phyloP scores from a whole-genome alignment of 1,140 invertebrate genomes.

The Nilaparvata lugens region DNA sequence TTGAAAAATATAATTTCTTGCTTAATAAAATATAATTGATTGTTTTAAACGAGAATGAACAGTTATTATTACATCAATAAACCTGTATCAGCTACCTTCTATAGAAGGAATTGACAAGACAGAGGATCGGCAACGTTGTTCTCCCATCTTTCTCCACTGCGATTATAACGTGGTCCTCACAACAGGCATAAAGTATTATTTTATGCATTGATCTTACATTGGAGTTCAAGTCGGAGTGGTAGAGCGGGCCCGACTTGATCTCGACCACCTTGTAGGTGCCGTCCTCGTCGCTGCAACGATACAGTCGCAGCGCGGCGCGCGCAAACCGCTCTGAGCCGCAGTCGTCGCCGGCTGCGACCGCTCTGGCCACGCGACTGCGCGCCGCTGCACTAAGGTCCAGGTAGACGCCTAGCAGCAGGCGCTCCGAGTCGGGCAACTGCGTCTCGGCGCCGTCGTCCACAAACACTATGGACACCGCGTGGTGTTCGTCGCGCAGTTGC shows the following conservation, averaged over 20 bases:
- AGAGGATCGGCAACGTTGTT: too few relatives aligned
- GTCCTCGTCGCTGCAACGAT: conserved; percentile 62
- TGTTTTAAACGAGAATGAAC: too few relatives aligned
- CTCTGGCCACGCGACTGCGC: too few relatives aligned
- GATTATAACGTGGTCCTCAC: background rate
- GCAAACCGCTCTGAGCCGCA: conserved; percentile 32
- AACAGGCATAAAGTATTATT: background rate
- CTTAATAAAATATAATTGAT: too few relatives aligned
- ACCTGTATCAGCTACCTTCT: too few relatives aligned
- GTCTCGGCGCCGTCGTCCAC: conserved; percentile 82
- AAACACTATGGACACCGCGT: conserved; percentile 50
- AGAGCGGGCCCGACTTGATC: conserved; percentile 73
- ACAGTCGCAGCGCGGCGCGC: conserved; percentile 46
- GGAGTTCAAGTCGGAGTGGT: conserved; percentile 67
- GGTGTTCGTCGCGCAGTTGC: conserved; percentile 36
- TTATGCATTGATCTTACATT: conserved; percentile 53
- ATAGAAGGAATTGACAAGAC: too few relatives aligned
- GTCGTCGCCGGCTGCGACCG: conserved; percentile 34
- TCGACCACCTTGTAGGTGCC: conserved; percentile 80
- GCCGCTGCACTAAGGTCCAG: conserved; percentile 50
- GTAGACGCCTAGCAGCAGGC: conserved; percentile 53
- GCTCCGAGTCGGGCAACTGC: conserved; percentile 51
- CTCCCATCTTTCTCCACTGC: too few relatives aligned
- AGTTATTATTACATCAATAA: too few relatives aligned
- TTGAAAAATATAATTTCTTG: too few relatives aligned